A percentile compares a stretch with the other conserved stretches of the same genome.
Conservation (phyloP, 2,797 vertebrate genomes). For the Micromesistius poutassou region DNA sequence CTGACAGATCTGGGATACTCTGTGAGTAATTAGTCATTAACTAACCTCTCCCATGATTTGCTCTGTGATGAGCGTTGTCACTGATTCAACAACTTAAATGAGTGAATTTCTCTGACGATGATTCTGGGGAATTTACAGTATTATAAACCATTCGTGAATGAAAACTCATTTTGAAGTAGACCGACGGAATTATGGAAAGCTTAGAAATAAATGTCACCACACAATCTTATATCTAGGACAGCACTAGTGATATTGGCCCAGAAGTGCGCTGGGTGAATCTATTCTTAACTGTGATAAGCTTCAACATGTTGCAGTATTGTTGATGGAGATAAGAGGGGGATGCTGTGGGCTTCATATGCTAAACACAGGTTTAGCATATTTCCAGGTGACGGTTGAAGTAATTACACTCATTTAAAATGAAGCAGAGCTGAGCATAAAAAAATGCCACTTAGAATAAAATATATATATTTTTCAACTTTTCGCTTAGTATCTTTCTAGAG, state of each 20-base stretch:
- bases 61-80: neutral
- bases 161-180: neutral
- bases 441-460: too few relatives aligned
- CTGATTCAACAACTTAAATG: neutral
- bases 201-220: neutral
- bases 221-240: neutral
- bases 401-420: neutral
- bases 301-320: neutral
- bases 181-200: neutral
- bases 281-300: neutral
- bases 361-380: too few relatives aligned
- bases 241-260: neutral
- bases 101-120: neutral
- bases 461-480: neutral
- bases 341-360: too few relatives aligned
- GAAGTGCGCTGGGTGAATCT: neutral
- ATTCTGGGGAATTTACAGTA: neutral
- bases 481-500: neutral
- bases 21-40: neutral
- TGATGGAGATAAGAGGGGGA: neutral
- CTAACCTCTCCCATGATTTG: neutral
- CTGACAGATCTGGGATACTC: neutral
- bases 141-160: neutral
- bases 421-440: neutral
- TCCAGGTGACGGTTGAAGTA: too few relatives aligned